Evolutionary conservation across 2,797 vertebrate species (phyloP), one percentile per base, ranked within the genome.

Genomic region (Anas bahamensis): DNA sequence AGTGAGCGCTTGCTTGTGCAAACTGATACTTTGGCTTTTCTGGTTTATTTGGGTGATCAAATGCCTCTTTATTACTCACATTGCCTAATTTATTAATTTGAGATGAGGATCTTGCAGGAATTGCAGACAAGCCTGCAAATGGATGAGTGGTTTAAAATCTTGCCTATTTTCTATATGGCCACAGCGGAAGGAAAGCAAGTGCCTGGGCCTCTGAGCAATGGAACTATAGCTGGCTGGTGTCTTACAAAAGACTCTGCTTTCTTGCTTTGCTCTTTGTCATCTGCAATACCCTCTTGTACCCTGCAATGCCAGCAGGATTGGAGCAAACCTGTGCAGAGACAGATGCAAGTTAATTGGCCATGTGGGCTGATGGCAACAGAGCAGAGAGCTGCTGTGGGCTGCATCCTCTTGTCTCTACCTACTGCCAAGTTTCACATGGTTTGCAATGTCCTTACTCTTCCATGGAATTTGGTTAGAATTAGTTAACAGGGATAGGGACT

Each of bases 81-180:
- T 79, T 82, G 53, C 21, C 61, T 28, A 57, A 61, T 61, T 74
- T 72, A 60, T 75, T 83, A 41, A 72, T 90, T 87, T 81, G 52
- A 78, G 71, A 59, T 0, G 1, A 73, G 17, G 24, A 22, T 89
- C 84, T 73, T 57, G 17, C 42, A 61, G 66, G 50, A 86, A 83
- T 88, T 46, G 79, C n/a, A 78, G 52, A 26, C 11, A 10, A 76
- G 17, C 17, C 72, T 75, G 48, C 41, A 73, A 55, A 81, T n/a
- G 44, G 46, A 31, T 37, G 19, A 75, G 13, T 6, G 28, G 29
- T 64, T 89, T 78, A 83, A 69, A 65, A 44, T 50, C 29, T 76
- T 81, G 7, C 46, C 63, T 17, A 4, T 59, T 78, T 78, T 75
- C 52, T 86, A 3, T 28, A 22, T 3, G 33, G 28, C 17, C n/a